Conservation (phyloP, 1,140 invertebrate genomes). For the Aphelenchoides avenae region DNA sequence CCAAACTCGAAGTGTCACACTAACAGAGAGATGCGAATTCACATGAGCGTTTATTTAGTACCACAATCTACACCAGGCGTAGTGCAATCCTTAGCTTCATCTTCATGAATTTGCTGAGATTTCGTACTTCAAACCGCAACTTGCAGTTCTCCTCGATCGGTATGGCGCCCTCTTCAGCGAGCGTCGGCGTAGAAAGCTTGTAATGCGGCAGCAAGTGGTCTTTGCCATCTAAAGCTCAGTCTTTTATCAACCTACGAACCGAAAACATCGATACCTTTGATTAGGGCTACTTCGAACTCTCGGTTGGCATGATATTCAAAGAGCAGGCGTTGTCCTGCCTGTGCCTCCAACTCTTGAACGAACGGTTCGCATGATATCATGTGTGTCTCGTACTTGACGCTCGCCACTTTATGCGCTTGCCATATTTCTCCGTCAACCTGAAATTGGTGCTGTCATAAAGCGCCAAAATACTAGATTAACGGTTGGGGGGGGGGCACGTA, state of each 20-base stretch:
- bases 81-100: constrained; percentile 39
- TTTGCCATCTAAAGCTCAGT: constrained; percentile 13
- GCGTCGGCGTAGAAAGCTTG: constrained; percentile 31
- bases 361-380: constrained; percentile 23
- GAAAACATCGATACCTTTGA: constrained; percentile 15
- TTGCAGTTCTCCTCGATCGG: constrained; percentile 12
- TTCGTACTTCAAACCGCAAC: constrained; percentile 36
- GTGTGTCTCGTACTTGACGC: constrained; percentile 30
- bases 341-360: constrained; percentile 12
- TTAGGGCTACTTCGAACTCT: constrained; percentile 37
- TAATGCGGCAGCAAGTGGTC: constrained; percentile 36
- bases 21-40: no score
- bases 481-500: background rate
- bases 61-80: constrained; percentile 10
- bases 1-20: no score
- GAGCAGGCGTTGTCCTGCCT: constrained; percentile 28
- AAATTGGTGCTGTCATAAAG: constrained; percentile 3
- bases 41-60: no score
- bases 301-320: constrained; percentile 38
- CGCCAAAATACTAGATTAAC: background rate
- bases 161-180: constrained; percentile 39
- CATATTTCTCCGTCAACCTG: constrained; percentile 34
- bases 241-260: background rate
- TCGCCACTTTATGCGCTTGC: constrained; percentile 12
- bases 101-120: constrained; percentile 47